Conservation (phyloP, 2,113 vertebrate genomes). For the Madoqua kirkii region DNA sequence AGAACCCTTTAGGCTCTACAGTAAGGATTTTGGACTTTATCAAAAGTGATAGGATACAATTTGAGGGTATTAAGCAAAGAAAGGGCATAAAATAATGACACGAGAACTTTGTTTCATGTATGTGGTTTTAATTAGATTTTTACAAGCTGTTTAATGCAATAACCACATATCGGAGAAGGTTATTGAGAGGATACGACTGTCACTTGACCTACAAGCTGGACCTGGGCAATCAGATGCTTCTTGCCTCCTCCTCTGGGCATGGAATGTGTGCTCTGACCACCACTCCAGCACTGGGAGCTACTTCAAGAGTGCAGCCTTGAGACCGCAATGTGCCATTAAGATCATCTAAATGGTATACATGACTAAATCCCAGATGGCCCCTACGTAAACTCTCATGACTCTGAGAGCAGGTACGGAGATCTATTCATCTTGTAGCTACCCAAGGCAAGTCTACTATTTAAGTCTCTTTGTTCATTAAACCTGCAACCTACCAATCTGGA, state of each 20-base stretch:
- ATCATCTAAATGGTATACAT: background rate
- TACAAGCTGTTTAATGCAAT: background rate
- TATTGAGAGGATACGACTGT: background rate
- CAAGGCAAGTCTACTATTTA: background rate
- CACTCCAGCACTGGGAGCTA: background rate
- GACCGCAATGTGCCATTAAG: background rate
- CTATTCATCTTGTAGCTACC: background rate
- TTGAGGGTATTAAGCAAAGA: background rate
- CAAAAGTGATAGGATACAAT: background rate
- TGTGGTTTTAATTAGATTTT: background rate
- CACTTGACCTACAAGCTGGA: background rate
- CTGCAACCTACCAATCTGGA: background rate
- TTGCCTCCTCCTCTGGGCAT: background rate
- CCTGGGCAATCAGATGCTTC: background rate
- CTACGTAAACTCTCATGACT: background rate
- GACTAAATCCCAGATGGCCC: background rate
- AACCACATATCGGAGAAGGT: background rate
- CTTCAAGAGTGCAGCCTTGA: background rate
- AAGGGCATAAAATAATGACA: background rate
- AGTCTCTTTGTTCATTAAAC: background rate
- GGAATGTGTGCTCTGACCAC: background rate
- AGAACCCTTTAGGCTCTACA: background rate
- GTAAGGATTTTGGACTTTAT: background rate
- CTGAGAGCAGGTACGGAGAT: background rate
- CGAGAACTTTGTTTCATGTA: background rate